phyloP scores from a whole-genome alignment of 2,888 invertebrate genomes.

The Papilio elwesi region DNA sequence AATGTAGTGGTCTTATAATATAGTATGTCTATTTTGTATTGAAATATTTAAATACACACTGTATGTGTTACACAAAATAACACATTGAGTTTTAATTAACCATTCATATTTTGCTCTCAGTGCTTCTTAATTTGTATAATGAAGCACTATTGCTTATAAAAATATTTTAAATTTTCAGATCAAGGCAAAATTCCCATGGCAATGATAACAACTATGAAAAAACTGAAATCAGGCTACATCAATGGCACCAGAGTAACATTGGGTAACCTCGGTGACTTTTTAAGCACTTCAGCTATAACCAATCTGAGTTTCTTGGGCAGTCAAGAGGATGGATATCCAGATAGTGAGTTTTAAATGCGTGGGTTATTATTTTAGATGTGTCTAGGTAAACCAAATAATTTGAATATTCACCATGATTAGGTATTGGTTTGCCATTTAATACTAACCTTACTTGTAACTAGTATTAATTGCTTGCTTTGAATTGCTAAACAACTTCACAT shows the following conservation, averaged over 20 bases:
- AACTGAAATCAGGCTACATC: slow-evolving; percentile 98
- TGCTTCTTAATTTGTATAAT: slow-evolving; percentile 11
- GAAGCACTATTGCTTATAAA: slow-evolving; percentile 11
- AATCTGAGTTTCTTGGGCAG: slow-evolving; percentile 97
- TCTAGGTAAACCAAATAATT: too few species aligned
- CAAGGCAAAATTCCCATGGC: slow-evolving; percentile 96
- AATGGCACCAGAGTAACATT: slow-evolving; percentile 99
- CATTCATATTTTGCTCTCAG: slow-evolving; percentile 18
- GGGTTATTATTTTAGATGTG: not conserved
- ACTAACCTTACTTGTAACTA: too few species aligned
- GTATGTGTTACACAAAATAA: not conserved
- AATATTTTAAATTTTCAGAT: slow-evolving; percentile 84
- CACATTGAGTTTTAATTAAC: not conserved
- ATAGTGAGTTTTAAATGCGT: slow-evolving; percentile 83
- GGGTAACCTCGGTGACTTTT: slow-evolving; percentile 96
- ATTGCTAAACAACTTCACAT: too few species aligned
- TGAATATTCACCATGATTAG: too few species aligned
- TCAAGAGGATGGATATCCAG: slow-evolving; percentile 95
- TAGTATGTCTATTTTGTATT: too few species aligned
- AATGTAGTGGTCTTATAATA: too few species aligned
- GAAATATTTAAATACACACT: too few species aligned
- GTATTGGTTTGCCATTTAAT: too few species aligned
- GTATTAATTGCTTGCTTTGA: too few species aligned
- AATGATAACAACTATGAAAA: slow-evolving; percentile 98
- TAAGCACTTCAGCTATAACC: slow-evolving; percentile 98